Evolutionary conservation across 1,140 invertebrate species (phyloP).

Genomic region (Portunus trituberculatus): DNA sequence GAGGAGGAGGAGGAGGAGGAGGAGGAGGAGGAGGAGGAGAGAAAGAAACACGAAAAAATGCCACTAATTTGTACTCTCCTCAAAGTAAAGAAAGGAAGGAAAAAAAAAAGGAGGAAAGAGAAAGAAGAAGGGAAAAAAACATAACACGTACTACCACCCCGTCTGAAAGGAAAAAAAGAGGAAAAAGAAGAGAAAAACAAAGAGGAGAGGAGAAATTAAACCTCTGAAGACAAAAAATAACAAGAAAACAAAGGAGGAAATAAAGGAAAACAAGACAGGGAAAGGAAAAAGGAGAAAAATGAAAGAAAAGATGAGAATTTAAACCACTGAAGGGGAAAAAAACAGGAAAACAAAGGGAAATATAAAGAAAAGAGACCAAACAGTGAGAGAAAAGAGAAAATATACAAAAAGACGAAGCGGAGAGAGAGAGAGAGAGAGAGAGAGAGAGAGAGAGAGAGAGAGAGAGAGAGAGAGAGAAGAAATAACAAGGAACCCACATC

Average conservation of each 20-base stretch:
- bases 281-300: not conserved
- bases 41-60: no score
- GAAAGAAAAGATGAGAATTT: not conserved
- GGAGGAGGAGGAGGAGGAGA: no score
- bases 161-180: not conserved
- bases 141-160: not conserved
- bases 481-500: not conserved
- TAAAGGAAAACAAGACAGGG: not conserved
- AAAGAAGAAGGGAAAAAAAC: not conserved
- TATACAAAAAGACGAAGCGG: not conserved
- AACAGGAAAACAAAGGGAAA: not conserved
- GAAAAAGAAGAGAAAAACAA: not conserved
- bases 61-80: no score
- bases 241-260: not conserved
- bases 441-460: not conserved
- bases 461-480: not conserved
- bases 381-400: not conserved
- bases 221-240: not conserved
- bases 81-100: no score
- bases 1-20: not conserved
- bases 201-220: not conserved
- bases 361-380: not conserved
- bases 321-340: not conserved
- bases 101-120: no score
- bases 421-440: not conserved